Evolutionary conservation across 2,797 vertebrate genomes (phyloP), one percentile per base, ranked within the genome.

Genomic region (Gallinago solitaria): DNA sequence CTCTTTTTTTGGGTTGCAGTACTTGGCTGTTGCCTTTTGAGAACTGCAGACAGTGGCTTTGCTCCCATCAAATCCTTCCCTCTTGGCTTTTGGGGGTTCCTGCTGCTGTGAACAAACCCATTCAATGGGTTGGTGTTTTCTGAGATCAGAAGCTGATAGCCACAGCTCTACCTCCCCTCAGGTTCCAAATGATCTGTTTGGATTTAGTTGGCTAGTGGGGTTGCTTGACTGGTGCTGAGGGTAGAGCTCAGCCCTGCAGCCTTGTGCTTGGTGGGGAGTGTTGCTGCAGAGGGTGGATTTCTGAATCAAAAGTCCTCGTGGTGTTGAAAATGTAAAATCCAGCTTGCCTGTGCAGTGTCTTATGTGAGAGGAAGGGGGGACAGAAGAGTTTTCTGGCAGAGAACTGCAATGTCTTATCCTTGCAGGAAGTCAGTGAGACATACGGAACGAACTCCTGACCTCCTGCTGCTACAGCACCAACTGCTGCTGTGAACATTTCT

Each of bases 391-490:
- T 81, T 82, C 30, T 87, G 35, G 19, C 71, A 60, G 81, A 81
- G 63, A 74, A 47, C 35, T 47, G 24, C 59, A 35, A 70, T 73
- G 30, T 82, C 32, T 84, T 32, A 43, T 96, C 43, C 12, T 93
- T 89, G 24, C 95, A 98, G 98, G 97, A 93, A 53, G 83, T 75
- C 19, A 18, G 18, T 51, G 87, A 87, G n/a, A 63, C 94, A 0
- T 94, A 97, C 0, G 97, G 96, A 89, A 92, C 96, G 53, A 14
- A 89, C 54, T 68, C 92, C 57, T 97, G 91, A 96, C 47, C n/a
- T 75, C 16, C 33, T 87, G 69, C 30, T 88, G n/a, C 88, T 53
- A 25, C 56, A 67, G 68, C 23, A 65, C 28, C 39, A n/a, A 33
- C 48, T 88, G 78, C 89, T 89, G 67, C 94, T 88, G 70, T 75